phyloP scores from a whole-genome alignment of 2,888 invertebrate species.

The Rhyacophila evoluta region DNA sequence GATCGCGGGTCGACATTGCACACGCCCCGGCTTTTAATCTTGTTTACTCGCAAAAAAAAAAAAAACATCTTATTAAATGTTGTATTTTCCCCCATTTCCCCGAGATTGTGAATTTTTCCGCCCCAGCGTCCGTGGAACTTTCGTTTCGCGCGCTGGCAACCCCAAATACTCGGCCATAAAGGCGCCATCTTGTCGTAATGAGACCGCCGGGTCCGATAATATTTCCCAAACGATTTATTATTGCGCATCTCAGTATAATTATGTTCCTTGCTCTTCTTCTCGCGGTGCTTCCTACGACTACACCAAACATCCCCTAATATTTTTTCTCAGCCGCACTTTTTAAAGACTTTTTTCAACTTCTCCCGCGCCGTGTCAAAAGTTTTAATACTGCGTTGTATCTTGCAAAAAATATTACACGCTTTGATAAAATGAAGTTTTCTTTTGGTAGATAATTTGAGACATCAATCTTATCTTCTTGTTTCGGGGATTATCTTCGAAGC shows the following conservation, averaged over 20 bases:
- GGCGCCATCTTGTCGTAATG: slow-evolving; percentile 53
- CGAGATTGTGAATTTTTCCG: slow-evolving; percentile 6
- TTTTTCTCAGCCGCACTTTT: slow-evolving; percentile 39
- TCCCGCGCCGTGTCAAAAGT: not conserved
- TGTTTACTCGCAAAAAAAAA: slow-evolving; percentile 45
- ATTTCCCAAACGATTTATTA: slow-evolving; percentile 54
- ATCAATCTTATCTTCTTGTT: slow-evolving; percentile 17
- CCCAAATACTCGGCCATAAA: slow-evolving; percentile 49
- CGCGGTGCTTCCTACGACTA: not conserved
- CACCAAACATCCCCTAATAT: slow-evolving; percentile 5
- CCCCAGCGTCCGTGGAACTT: not conserved
- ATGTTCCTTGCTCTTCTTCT: slow-evolving; percentile 43
- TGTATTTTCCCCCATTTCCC: slow-evolving; percentile 37
- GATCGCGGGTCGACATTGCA: not conserved
- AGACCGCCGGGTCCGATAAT: slow-evolving; percentile 54
- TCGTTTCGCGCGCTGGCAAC: slow-evolving; percentile 33
- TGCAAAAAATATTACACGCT: not conserved
- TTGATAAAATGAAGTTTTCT: slow-evolving; percentile 1
- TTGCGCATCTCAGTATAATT: slow-evolving; percentile 53
- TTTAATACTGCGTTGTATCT: slow-evolving; percentile 4
- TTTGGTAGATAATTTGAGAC: not conserved
- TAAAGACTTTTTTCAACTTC: slow-evolving; percentile 33
- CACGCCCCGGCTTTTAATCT: slow-evolving; percentile 52
- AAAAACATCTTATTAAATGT: slow-evolving; percentile 54
- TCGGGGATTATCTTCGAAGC: not conserved